These are phyloP conservation scores for Apamea sordens DNA, from an alignment of 2,888 invertebrate species.

Conservation along the genomic window DNA sequence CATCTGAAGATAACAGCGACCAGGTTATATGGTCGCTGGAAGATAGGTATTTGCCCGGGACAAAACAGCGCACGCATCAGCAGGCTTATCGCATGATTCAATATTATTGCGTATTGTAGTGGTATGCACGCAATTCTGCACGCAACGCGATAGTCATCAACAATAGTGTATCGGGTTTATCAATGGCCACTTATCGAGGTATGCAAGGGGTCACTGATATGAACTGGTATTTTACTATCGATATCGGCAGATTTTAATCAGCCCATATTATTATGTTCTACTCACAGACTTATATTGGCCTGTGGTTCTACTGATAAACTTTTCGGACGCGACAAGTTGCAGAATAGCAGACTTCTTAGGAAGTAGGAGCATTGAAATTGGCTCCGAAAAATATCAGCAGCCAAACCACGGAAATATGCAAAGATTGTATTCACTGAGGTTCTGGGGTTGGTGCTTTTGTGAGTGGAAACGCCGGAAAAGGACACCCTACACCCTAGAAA, in stretches of 20 bases:
- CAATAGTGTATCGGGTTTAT: slow-evolving; percentile 29
- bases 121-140: slow-evolving; percentile 28
- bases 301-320: slow-evolving; percentile 12
- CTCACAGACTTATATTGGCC: too few relatives aligned
- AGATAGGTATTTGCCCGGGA: background rate
- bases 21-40: too few relatives aligned
- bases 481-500: background rate
- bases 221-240: slow-evolving; percentile 32
- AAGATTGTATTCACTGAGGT: background rate
- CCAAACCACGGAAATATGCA: background rate
- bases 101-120: slow-evolving; percentile 43
- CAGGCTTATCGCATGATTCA: slow-evolving; percentile 54
- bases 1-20: slow-evolving; percentile 7
- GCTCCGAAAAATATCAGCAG: background rate
- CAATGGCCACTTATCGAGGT: slow-evolving; percentile 42
- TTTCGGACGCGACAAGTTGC: background rate
- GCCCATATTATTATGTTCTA: slow-evolving; percentile 6
- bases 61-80: slow-evolving; percentile 7
- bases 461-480: background rate
- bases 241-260: slow-evolving; percentile 25
- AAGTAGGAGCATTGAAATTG: background rate
- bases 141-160: slow-evolving; percentile 24
- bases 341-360: background rate
- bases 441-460: background rate
- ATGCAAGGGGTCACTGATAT: slow-evolving; percentile 10